A percentile compares a stretch with the other conserved stretches of the same genome.
phyloP scores from a whole-genome alignment of 2,113 vertebrate genomes.

The Nibea coibor region DNA sequence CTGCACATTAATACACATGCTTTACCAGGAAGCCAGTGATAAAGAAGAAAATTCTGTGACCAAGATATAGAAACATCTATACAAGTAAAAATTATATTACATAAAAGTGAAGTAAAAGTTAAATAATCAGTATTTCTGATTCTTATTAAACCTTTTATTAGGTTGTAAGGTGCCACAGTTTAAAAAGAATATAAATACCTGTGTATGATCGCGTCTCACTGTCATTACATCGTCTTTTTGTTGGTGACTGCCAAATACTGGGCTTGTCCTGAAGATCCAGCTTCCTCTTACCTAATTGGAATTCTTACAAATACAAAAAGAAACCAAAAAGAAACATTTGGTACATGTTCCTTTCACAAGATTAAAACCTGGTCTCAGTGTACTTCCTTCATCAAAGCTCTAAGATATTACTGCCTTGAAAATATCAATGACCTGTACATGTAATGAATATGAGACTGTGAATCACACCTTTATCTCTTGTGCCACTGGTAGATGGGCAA shows the following conservation, averaged over 20 bases:
- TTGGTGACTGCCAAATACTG: neutral
- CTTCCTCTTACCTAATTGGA: constrained; percentile 27
- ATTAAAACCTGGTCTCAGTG: neutral
- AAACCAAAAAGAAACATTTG: neutral
- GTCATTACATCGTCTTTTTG: neutral
- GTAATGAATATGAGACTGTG: neutral
- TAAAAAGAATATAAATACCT: constrained; percentile 26
- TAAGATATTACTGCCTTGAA: neutral
- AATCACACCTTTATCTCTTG: constrained; percentile 10
- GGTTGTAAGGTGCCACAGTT: neutral
- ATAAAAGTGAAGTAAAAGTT: too few species aligned
- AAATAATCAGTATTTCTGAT: too few species aligned
- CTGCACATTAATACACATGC: neutral
- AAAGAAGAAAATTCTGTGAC: too few species aligned
- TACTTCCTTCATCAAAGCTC: neutral
- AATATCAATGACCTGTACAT: neutral
- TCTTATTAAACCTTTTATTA: neutral
- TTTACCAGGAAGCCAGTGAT: too few species aligned
- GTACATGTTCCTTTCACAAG: neutral
- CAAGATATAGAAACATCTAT: too few species aligned
- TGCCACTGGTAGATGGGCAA: neutral
- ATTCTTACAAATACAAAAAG: neutral
- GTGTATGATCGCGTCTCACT: fast-evolving
- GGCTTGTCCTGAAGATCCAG: neutral
- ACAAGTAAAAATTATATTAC: neutral